phyloP scores from a whole-genome alignment of 2,797 vertebrate genomes.

The Tiaroga cobitis region DNA sequence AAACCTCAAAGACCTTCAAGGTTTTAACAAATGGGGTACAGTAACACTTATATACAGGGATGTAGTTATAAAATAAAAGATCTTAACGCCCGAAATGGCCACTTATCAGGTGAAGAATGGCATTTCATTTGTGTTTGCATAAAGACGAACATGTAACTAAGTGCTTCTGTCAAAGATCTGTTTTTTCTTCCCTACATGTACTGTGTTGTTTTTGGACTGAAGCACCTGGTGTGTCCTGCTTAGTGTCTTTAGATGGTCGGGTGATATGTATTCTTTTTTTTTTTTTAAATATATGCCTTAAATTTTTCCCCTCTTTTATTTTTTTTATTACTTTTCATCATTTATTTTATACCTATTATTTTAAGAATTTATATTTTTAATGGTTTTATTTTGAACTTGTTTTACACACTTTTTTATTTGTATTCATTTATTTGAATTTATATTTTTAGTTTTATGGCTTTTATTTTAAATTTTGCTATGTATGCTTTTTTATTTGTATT shows the following conservation, averaged over 20 bases:
- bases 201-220: conserved; percentile 13
- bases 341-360: neutral
- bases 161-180: neutral
- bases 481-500: neutral
- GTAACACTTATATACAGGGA: neutral
- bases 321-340: neutral
- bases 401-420: neutral
- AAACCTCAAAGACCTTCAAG: neutral
- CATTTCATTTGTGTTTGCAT: neutral
- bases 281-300: too few relatives aligned
- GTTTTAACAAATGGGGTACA: neutral
- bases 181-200: conserved; percentile 15
- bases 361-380: neutral
- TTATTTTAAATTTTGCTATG: neutral
- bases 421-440: too few relatives aligned
- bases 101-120: neutral
- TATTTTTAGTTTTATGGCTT: neutral
- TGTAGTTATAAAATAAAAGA: neutral
- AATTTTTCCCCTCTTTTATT: neutral
- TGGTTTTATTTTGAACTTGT: neutral
- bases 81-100: neutral
- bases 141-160: neutral
- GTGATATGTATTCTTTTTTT: neutral
- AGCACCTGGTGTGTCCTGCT: neutral
- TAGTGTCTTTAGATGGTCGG: neutral